Base-by-base conservation (phyloP, 1,140 invertebrate species). In the Zaprionus capensis region DNA sequence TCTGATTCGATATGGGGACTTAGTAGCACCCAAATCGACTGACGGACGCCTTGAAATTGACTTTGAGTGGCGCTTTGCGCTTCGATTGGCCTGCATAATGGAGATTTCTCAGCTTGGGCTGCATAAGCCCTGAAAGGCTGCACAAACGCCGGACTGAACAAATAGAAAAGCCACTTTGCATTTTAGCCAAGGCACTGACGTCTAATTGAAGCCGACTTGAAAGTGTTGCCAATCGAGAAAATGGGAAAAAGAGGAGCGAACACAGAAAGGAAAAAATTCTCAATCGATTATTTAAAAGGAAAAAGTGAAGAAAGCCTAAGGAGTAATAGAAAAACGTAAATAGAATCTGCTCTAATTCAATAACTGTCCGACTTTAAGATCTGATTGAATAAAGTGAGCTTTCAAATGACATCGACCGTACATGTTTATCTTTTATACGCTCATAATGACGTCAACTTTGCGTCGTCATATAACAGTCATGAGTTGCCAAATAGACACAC, bases 21-120 rank as follows among this genome's bases (percentile, higher is more conserved):
- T n/a, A 44, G 38, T n/a, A n/a, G 38, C 65, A 71, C 59, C 66
- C 68, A 70, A 67, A 64, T 55, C 36, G 68, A 70, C 59, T 64
- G 71, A 72, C 65, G 58, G 76, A 66, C 28, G 34, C 59, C 53
- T 64, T 63, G 67, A 64, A 56, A 61, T 46, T 58, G 68, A 75
- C 69, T 72, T 64, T 62, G 71, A 69, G 62, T 58, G 78, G 71
- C 66, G 72, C 73, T 77, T 76, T 79, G 66, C 81, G 84, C 84
- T 84, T 88, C 84, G 71, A 81, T 88, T 84, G 80, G 63, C 69
- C 83, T 81, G 85, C 84, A 88, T 84, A 88, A 88, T 90, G 75
- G 85, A 73, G 64, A 55, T 67, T 78, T 68, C 61, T 88, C 11
- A 5, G 22, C 46, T 14, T 11, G 11, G 20, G 1, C 20, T 80